These are phyloP conservation scores for Trigoniulus corallinus DNA, from an alignment of 1,140 invertebrate species.

Conservation along the genomic window DNA sequence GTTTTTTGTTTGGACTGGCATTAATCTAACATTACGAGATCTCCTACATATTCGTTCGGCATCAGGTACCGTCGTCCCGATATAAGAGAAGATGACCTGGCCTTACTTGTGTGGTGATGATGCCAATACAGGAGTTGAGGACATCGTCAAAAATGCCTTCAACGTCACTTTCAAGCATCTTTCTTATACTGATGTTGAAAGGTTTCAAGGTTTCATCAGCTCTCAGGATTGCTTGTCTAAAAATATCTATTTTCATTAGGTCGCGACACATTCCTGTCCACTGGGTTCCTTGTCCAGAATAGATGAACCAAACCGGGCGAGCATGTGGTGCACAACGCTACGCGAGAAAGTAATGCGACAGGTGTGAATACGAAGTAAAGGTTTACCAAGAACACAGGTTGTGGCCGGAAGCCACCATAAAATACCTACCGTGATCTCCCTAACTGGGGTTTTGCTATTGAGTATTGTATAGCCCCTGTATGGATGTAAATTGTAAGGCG, in stretches of 20 bases:
- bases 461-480: slow-evolving; percentile 2
- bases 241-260: slow-evolving; percentile 32
- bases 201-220: slow-evolving; percentile 26
- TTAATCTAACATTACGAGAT: too few relatives aligned
- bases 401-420: too few relatives aligned
- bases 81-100: too few relatives aligned
- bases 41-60: too few relatives aligned
- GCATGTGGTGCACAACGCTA: slow-evolving; percentile 30
- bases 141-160: slow-evolving; percentile 39
- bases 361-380: too few relatives aligned
- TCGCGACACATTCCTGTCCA: slow-evolving; percentile 36
- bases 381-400: too few relatives aligned
- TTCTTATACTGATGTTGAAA: slow-evolving; percentile 26
- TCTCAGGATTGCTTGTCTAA: slow-evolving; percentile 29
- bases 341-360: too few relatives aligned
- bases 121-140: slow-evolving; percentile 35
- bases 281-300: slow-evolving; percentile 35
- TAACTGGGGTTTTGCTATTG: neutral
- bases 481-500: neutral
- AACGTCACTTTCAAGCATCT: slow-evolving; percentile 62
- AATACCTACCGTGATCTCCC: neutral
- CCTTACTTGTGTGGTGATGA: slow-evolving; percentile 37
- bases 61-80: too few relatives aligned
- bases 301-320: slow-evolving; percentile 21
- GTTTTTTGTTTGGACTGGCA: too few relatives aligned